A percentile compares a stretch with the other conserved stretches of the same genome.
phyloP scores from a whole-genome alignment of 30 jellyfish, hydroid and myxozoan genomes.

The Hydractinia symbiolongicarpus region DNA sequence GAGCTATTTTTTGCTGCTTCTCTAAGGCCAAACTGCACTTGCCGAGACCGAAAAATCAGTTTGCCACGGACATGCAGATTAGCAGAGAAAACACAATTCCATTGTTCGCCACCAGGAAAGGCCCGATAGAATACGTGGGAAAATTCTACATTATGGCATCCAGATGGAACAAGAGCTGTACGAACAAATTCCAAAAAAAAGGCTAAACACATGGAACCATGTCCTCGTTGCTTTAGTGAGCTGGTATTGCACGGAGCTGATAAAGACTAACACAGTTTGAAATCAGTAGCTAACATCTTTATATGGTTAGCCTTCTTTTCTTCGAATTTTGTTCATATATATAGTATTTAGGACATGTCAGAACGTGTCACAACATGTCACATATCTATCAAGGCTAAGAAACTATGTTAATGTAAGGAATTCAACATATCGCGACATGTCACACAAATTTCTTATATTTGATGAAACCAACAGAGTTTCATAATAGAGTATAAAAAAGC shows the following conservation, averaged over 20 bases:
- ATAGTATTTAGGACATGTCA: not conserved
- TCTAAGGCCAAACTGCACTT: constrained; percentile 46
- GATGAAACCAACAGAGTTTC: not conserved
- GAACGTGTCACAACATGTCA: no score
- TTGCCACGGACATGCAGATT: constrained; percentile 29
- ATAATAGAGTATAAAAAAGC: not conserved
- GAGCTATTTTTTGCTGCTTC: constrained; percentile 22
- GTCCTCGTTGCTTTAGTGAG: not conserved
- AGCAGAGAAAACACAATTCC: constrained; percentile 21
- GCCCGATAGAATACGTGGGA: not conserved
- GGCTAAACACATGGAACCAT: not conserved
- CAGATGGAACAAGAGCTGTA: constrained; percentile 36
- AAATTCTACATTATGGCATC: constrained; percentile 20
- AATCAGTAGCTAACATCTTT: not conserved
- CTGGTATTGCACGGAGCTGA: not conserved
- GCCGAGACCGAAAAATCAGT: constrained; percentile 39
- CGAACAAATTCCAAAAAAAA: not conserved
- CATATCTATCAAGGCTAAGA: no score
- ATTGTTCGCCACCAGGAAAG: constrained; percentile 35
- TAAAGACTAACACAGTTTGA: not conserved
- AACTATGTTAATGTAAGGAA: no score
- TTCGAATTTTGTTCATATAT: not conserved
- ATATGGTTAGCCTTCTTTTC: no score
- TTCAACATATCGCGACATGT: not conserved
- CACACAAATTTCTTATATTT: not conserved